These are phyloP conservation scores for Borostomias antarcticus DNA, from an alignment of 2,797 vertebrate genomes.

Conservation along the genomic window DNA sequence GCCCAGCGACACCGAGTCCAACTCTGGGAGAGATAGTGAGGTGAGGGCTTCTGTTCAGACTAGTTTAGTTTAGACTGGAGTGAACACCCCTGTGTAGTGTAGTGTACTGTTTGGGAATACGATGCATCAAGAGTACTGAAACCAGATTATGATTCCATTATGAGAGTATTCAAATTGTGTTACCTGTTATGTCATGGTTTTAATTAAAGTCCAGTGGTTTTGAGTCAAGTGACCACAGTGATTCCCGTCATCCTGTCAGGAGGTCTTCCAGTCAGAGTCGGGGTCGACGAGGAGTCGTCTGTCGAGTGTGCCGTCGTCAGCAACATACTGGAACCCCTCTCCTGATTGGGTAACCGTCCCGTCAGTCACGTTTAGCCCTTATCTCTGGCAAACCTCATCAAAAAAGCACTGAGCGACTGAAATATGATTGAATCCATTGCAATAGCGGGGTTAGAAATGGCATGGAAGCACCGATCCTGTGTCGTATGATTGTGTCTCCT, in stretches of 20 bases:
- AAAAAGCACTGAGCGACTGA: background rate
- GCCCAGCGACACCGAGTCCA: constrained; percentile 74
- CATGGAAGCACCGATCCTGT: too few species aligned
- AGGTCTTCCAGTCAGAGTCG: constrained; percentile 61
- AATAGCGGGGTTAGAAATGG: too few species aligned
- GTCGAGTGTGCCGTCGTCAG: constrained; percentile 74
- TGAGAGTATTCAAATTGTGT: too few species aligned
- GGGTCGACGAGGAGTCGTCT: constrained; percentile 74
- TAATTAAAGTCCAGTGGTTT: background rate
- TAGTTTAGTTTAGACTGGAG: too few species aligned
- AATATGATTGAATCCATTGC: background rate
- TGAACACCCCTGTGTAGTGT: too few species aligned
- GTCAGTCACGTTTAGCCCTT: background rate
- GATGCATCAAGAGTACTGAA: too few species aligned
- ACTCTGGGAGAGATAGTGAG: constrained; percentile 69
- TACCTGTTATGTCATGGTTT: background rate
- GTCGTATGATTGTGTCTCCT: too few species aligned
- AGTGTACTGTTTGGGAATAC: background rate
- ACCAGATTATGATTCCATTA: too few species aligned
- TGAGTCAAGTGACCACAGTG: background rate
- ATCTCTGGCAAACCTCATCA: background rate
- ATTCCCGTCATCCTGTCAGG: constrained; percentile 60
- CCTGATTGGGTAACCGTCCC: constrained; percentile 85
- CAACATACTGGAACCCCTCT: constrained; percentile 80
- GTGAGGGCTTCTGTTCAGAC: too few species aligned